Evolutionary conservation across 2,888 invertebrate genomes (phyloP).

Genomic region (Dorcus parallelipipedus): DNA sequence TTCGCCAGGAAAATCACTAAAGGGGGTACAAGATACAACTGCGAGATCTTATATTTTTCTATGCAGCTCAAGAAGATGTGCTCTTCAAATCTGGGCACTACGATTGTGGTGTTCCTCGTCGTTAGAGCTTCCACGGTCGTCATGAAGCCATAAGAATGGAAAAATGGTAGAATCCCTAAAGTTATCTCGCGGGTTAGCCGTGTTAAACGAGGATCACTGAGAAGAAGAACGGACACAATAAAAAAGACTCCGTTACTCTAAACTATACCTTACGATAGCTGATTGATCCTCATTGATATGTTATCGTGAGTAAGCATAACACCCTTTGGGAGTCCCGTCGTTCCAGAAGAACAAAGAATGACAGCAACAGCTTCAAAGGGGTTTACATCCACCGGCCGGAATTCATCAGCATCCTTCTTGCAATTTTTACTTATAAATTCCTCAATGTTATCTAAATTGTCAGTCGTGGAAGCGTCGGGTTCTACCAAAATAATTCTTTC

Average conservation of each 20-base stretch:
- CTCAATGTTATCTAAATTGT: slow-evolving; percentile 44
- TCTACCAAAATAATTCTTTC: slow-evolving; percentile 57
- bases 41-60: slow-evolving; percentile 51
- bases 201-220: slow-evolving; percentile 12
- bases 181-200: background rate
- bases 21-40: slow-evolving; percentile 49
- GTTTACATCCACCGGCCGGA: slow-evolving; percentile 50
- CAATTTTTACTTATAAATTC: slow-evolving; percentile 14
- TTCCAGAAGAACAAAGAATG: slow-evolving; percentile 77
- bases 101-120: slow-evolving; percentile 24
- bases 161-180: slow-evolving; percentile 33
- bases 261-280: background rate
- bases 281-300: slow-evolving; percentile 47
- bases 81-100: slow-evolving; percentile 62
- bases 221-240: background rate
- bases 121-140: slow-evolving; percentile 27
- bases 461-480: slow-evolving; percentile 47
- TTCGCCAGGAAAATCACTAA: slow-evolving; percentile 53
- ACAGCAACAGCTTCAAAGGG: slow-evolving; percentile 55
- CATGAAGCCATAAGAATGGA: slow-evolving; percentile 34
- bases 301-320: slow-evolving; percentile 71
- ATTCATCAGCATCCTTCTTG: slow-evolving; percentile 42
- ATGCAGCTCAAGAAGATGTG: slow-evolving; percentile 63
- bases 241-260: too few species aligned
- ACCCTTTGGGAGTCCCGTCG: slow-evolving; percentile 75